Base-by-base conservation (phyloP, 2,113 vertebrate species). In the Talpa occidentalis region DNA sequence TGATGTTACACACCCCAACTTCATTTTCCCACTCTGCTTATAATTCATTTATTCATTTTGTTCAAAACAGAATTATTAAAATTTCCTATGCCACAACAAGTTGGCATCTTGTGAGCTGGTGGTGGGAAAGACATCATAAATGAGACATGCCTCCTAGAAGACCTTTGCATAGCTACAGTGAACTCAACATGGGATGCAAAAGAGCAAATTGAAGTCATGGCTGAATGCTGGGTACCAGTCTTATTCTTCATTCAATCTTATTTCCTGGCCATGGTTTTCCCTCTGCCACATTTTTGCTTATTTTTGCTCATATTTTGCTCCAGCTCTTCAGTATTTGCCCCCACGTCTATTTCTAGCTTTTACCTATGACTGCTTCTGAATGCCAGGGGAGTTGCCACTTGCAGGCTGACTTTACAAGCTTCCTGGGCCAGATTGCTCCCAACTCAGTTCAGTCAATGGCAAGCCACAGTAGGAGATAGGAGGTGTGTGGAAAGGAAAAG, bases 51-150 rank as follows among this genome's bases (percentile, higher is more conserved):
- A 49, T 28, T 66, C 44, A 4, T 26, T 87, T 60, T 86, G 47
- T 73, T 42, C 70, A 87, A 16, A 1, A 16, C 52, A 78, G 11
- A 17, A 3, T 60, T 19, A n/a, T 21, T 62, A 62, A 56, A 56
- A 49, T 35, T 44, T 21, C 47, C 66, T 14, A 1, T 35, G 40
- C 85, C 49, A 72, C 40, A 78, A 37, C 4, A 70, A 9, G 49
- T 72, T 70, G 49, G 21, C 28, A 30, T 2, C 35, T 5, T 10
- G 10, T 60, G 73, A 69, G 28, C 17, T 19, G 11, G 52, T 30
- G 2, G 1, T 56, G 7, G 19, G 56, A 14, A 44, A 19, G 26
- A 26, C 28, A 49, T 8, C 6, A 32, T 0, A 5, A 21, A 24
- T 3, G 21, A 35, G 40, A 17, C 12, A 9, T 21, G 70, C 22